phyloP scores from a whole-genome alignment of 2,888 invertebrate genomes.

The Atrina japonica region DNA sequence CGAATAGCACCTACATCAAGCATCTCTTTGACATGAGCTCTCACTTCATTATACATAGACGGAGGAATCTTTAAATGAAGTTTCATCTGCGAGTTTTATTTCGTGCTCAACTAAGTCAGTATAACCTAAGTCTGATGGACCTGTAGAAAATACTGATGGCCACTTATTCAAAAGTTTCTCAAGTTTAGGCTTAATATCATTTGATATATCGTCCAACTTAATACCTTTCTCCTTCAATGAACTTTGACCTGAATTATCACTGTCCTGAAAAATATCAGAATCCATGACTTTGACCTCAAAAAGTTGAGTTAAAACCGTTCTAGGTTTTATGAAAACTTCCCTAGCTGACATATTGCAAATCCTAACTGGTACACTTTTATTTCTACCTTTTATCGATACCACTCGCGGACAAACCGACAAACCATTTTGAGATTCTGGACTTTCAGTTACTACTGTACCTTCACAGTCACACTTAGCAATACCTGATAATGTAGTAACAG shows the following conservation, averaged over 20 bases:
- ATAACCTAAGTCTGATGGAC: conserved; percentile 28
- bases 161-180: conserved; percentile 1
- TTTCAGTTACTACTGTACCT: conserved; percentile 21
- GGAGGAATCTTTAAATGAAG: conserved; percentile 20
- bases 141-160: conserved; percentile 15
- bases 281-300: conserved; percentile 29
- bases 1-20: conserved; percentile 21
- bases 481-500: conserved; percentile 18
- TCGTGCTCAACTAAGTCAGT: conserved; percentile 21
- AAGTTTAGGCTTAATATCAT: background rate
- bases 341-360: conserved; percentile 40
- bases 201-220: background rate
- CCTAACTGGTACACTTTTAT: conserved; percentile 17
- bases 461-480: conserved; percentile 1
- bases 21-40: conserved; percentile 12
- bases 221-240: background rate
- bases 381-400: background rate
- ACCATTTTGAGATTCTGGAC: background rate
- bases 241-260: background rate
- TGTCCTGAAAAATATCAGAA: conserved; percentile 9
- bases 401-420: conserved; percentile 26
- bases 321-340: conserved; percentile 23
- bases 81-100: conserved; percentile 18
- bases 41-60: too few relatives aligned
- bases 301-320: conserved; percentile 7